Conservation (phyloP, 2,797 vertebrate genomes). For the Typhlichthys eigenmanni region DNA sequence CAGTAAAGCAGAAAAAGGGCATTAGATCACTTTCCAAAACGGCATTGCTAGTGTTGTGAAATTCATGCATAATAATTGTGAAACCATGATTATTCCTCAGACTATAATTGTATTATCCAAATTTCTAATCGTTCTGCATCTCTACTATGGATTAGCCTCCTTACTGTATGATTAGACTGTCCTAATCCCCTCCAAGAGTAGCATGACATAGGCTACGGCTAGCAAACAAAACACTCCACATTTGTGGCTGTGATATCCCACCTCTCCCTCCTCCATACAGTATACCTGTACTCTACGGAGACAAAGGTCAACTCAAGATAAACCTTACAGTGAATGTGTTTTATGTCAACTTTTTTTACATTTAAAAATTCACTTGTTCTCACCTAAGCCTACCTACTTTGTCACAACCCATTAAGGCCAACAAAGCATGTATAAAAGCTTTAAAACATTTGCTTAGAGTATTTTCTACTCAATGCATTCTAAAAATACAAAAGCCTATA, state of each 20-base stretch:
- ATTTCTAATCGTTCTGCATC: too few relatives aligned
- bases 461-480: too few relatives aligned
- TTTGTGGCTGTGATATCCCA: background rate
- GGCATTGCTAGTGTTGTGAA: too few relatives aligned
- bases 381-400: background rate
- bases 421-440: background rate
- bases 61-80: too few relatives aligned
- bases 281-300: background rate
- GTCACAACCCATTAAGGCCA: conserved; percentile 1
- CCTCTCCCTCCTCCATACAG: background rate
- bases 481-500: too few relatives aligned
- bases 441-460: too few relatives aligned
- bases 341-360: background rate
- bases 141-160: background rate
- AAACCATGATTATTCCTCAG: too few relatives aligned
- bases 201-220: too few relatives aligned
- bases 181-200: conserved; percentile 4
- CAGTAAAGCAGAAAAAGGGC: too few relatives aligned
- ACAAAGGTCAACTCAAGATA: conserved; percentile 5
- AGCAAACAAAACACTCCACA: background rate
- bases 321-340: background rate
- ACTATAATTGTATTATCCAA: too few relatives aligned
- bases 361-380: background rate
- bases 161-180: conserved; percentile 2
- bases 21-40: too few relatives aligned